Evolutionary conservation across 2,797 vertebrate genomes (phyloP).

Genomic region (Eleutherodactylus coqui): DNA sequence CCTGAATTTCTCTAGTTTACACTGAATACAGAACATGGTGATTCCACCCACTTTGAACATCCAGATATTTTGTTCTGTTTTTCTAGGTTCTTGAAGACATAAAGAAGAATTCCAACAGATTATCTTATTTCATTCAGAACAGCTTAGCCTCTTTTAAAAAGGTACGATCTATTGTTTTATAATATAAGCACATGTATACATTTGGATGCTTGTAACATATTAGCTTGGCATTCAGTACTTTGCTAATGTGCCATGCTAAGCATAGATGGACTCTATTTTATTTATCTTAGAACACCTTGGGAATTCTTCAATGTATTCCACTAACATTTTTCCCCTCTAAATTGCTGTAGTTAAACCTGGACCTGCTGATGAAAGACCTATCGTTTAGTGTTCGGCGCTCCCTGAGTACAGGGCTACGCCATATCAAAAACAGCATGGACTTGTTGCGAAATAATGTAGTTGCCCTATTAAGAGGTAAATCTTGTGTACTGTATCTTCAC

Average conservation of each 20-base stretch:
- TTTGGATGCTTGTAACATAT: neutral
- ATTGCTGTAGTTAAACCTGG: slow-evolving; percentile 21
- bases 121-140: slow-evolving; percentile 78
- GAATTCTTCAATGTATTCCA: neutral
- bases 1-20: no score
- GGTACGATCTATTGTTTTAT: slow-evolving; percentile 69
- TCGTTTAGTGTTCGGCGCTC: neutral
- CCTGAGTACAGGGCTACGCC: slow-evolving; percentile 11
- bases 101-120: slow-evolving; percentile 71
- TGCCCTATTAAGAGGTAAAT: slow-evolving; percentile 44
- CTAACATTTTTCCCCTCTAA: neutral
- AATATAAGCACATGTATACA: no score
- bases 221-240: no score
- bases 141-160: slow-evolving; percentile 76
- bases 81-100: slow-evolving; percentile 69
- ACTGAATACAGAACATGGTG: no score
- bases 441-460: slow-evolving; percentile 8
- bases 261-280: neutral
- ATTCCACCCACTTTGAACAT: neutral
- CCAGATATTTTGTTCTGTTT: neutral
- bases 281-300: neutral
- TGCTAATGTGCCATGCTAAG: no score
- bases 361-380: slow-evolving; percentile 25
- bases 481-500: neutral
- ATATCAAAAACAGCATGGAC: neutral